A percentile compares a stretch with the other conserved stretches of the same genome.
These are phyloP conservation scores for Atrina japonica DNA, from an alignment of 2,888 invertebrate genomes.

Conservation along the genomic window DNA sequence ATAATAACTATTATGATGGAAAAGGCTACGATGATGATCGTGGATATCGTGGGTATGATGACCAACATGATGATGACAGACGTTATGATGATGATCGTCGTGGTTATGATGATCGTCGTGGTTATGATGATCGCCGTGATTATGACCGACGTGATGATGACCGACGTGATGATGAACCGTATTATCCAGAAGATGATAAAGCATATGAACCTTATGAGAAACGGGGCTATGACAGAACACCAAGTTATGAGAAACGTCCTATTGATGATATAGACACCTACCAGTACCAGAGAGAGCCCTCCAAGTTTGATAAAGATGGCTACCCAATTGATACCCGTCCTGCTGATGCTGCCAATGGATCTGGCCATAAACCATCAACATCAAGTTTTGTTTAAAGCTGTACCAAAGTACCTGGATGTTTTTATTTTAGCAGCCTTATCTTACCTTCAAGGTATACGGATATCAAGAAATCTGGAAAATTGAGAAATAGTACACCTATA, in stretches of 20 bases:
- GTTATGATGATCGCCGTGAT: conserved; percentile 41
- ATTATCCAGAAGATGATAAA: conserved; percentile 26
- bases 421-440: too few species aligned
- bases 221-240: conserved; percentile 27
- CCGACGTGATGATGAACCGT: conserved; percentile 10
- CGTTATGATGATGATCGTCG: conserved; percentile 35
- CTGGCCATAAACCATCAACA: conserved; percentile 11
- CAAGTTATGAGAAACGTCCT: conserved; percentile 35
- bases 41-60: conserved; percentile 28
- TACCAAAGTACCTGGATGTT: too few species aligned
- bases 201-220: conserved; percentile 31
- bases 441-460: too few species aligned
- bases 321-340: conserved; percentile 44
- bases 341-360: conserved; percentile 12
- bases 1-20: conserved; percentile 31
- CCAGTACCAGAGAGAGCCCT: conserved; percentile 56
- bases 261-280: conserved; percentile 38
- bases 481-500: too few species aligned
- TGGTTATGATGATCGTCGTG: conserved; percentile 21
- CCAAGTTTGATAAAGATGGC: conserved; percentile 66
- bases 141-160: conserved; percentile 11
- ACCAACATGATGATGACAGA: conserved; percentile 42
- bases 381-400: conserved; percentile 20
- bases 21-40: conserved; percentile 32
- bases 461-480: too few species aligned